phyloP scores from a whole-genome alignment of 2,113 vertebrate species.

The Hydrolagus affinis region DNA sequence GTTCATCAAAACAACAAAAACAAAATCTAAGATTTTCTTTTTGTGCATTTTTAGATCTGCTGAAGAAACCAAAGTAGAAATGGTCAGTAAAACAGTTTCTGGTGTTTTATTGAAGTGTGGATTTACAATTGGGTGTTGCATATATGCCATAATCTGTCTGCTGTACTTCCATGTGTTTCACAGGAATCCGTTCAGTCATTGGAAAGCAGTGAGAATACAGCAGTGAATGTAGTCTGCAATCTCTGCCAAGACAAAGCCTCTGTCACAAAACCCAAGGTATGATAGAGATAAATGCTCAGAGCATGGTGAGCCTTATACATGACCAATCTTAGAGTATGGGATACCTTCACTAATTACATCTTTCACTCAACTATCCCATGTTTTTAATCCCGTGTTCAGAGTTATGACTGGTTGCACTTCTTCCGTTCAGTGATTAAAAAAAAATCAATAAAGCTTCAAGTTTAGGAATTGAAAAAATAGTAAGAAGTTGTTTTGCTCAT shows the following conservation, averaged over 20 bases:
- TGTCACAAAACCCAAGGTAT: conserved; percentile 62
- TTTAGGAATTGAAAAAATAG: too few species aligned
- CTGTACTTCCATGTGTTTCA: background rate
- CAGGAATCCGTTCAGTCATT: conserved; percentile 50
- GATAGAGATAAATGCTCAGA: too few species aligned
- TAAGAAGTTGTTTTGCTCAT: too few species aligned
- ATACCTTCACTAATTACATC: too few species aligned
- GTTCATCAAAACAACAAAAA: background rate
- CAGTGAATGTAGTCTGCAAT: conserved; percentile 53
- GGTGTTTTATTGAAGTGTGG: background rate
- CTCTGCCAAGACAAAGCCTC: conserved; percentile 65
- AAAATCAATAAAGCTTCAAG: too few species aligned
- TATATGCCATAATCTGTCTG: conserved; percentile 34
- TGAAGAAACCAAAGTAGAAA: conserved; percentile 49
- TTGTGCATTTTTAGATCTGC: background rate
- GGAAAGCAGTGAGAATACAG: conserved; percentile 41
- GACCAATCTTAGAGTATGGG: too few species aligned
- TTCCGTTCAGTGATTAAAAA: too few species aligned
- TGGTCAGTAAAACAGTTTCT: conserved; percentile 43
- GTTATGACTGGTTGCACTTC: too few species aligned
- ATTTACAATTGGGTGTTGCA: background rate
- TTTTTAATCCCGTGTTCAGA: too few species aligned
- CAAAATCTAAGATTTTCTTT: background rate
- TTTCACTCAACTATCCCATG: too few species aligned
- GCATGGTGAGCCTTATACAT: too few species aligned